A percentile compares a stretch with the other conserved stretches of the same genome.
phyloP scores from a whole-genome alignment of 2,888 invertebrate genomes.

The Parthenolecanium corni region DNA sequence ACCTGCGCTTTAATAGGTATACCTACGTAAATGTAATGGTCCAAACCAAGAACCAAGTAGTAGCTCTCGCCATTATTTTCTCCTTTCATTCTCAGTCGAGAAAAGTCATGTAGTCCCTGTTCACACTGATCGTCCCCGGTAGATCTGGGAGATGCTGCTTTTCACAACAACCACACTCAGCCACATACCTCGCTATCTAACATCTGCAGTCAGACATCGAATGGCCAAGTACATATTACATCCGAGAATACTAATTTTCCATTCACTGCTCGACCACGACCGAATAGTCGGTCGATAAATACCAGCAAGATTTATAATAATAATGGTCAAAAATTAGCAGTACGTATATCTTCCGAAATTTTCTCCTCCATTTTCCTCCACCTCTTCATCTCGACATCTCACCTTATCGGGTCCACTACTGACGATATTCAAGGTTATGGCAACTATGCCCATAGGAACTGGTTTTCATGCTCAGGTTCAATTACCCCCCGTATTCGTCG shows the following conservation, averaged over 20 bases:
- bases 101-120: too few species aligned
- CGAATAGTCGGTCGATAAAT: constrained; percentile 15
- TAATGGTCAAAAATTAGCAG: constrained; percentile 25
- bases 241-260: background rate
- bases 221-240: too few species aligned
- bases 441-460: constrained; percentile 25
- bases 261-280: constrained; percentile 12
- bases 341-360: constrained; percentile 10
- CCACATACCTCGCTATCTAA: too few species aligned
- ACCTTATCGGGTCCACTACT: constrained; percentile 2
- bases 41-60: too few species aligned
- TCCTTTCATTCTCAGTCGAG: too few species aligned
- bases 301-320: constrained; percentile 21
- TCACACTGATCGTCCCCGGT: too few species aligned
- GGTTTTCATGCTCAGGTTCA: constrained; percentile 27
- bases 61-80: too few species aligned
- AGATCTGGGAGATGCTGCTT: too few species aligned
- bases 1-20: too few species aligned
- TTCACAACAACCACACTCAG: too few species aligned
- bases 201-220: too few species aligned
- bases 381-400: background rate
- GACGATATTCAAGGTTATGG: constrained; percentile 23
- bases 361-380: background rate
- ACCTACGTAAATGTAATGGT: too few species aligned
- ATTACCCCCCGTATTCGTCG: constrained; percentile 26